Evolutionary conservation across 2,113 vertebrate genomes (phyloP).

Genomic region (Cinclus mexicanus): DNA sequence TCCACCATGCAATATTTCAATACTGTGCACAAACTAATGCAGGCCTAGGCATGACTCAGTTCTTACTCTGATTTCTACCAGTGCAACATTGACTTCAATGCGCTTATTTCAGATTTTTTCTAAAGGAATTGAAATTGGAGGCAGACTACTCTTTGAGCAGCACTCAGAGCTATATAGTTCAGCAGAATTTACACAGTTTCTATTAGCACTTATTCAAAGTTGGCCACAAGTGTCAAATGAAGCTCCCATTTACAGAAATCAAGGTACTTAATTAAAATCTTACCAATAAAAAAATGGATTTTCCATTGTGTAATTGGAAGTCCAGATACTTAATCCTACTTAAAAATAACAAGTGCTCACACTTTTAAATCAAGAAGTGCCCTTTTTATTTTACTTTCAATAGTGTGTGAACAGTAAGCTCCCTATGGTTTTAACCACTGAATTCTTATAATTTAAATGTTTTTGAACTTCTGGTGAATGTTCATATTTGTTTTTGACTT

Average conservation of each 20-base stretch:
- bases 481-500: slow-evolving; percentile 9
- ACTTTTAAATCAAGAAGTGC: slow-evolving; percentile 32
- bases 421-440: slow-evolving; percentile 1
- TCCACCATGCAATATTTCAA: neutral
- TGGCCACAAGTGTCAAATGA: slow-evolving; percentile 63
- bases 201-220: slow-evolving; percentile 48
- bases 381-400: slow-evolving; percentile 32
- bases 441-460: slow-evolving; percentile 27
- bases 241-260: slow-evolving; percentile 49
- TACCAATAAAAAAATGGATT: slow-evolving; percentile 62
- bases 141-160: neutral
- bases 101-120: slow-evolving; percentile 18
- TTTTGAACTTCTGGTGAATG: slow-evolving; percentile 31
- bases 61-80: neutral
- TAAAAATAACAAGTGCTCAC: slow-evolving; percentile 43
- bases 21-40: neutral
- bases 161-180: neutral
- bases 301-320: slow-evolving; percentile 55
- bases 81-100: neutral
- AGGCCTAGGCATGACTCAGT: neutral
- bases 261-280: slow-evolving; percentile 68
- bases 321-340: slow-evolving; percentile 58
- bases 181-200: slow-evolving; percentile 44
- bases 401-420: slow-evolving; percentile 22
- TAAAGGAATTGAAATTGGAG: slow-evolving; percentile 14